Percentiles rank a stretch among this genome's conserved stretches.
phyloP scores from a whole-genome alignment of 2,797 vertebrate genomes.

The Chrosomus eos region DNA sequence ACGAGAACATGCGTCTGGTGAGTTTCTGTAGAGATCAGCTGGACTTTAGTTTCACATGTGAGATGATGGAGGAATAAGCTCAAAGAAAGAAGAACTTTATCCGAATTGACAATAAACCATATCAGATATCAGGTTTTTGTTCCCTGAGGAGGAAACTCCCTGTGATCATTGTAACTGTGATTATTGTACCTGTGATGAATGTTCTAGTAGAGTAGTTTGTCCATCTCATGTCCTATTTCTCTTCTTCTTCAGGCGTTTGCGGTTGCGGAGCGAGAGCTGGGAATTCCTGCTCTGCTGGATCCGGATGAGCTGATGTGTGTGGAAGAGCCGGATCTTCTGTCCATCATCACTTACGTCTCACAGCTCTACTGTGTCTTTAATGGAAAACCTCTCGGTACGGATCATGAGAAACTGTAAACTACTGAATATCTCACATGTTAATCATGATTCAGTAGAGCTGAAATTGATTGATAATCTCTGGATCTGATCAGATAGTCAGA shows the following conservation, averaged over 20 bases:
- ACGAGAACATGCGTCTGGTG: too few species aligned
- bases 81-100: too few species aligned
- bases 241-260: conserved; percentile 79
- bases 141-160: neutral
- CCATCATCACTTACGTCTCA: conserved; percentile 96
- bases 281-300: conserved; percentile 94
- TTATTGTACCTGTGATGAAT: neutral
- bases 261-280: conserved; percentile 89
- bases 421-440: neutral
- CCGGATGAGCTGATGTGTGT: conserved; percentile 96
- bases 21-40: too few species aligned
- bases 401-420: neutral
- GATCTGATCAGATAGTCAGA: conserved; percentile 7
- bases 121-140: too few species aligned
- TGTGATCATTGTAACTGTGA: neutral
- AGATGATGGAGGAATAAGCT: too few species aligned
- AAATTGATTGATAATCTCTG: neutral
- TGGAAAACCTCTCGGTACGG: conserved; percentile 77
- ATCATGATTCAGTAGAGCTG: neutral
- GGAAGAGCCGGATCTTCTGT: conserved; percentile 93
- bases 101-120: too few species aligned
- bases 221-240: neutral
- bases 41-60: too few species aligned
- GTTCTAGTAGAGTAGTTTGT: neutral
- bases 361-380: conserved; percentile 96